These are phyloP conservation scores for Sialis fuliginosa DNA, from an alignment of 2,888 invertebrate species.

Conservation along the genomic window DNA sequence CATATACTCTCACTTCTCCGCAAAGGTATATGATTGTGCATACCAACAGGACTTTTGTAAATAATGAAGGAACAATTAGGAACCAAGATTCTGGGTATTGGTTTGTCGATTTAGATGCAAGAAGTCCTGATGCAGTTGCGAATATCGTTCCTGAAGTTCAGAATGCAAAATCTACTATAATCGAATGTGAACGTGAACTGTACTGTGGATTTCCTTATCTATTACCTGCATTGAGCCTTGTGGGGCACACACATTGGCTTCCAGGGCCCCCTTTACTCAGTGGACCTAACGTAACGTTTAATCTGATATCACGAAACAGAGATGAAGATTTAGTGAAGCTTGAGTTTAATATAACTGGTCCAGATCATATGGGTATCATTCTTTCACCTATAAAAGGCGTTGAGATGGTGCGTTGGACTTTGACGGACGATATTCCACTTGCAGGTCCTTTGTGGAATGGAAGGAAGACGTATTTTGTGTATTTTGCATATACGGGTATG, in stretches of 20 bases:
- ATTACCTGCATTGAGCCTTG: constrained; percentile 51
- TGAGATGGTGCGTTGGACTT: constrained; percentile 35
- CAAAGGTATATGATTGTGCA: constrained; percentile 64
- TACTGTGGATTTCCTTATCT: constrained; percentile 70
- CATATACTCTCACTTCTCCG: constrained; percentile 51
- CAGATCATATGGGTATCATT: constrained; percentile 47
- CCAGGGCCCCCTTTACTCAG: constrained; percentile 25
- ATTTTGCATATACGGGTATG: constrained; percentile 42
- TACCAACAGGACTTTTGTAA: constrained; percentile 39
- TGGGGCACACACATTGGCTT: constrained; percentile 45
- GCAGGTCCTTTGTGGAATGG: constrained; percentile 31
- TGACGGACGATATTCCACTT: constrained; percentile 33
- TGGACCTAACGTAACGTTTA: no score
- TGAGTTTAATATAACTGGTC: constrained; percentile 34
- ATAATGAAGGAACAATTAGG: constrained; percentile 26
- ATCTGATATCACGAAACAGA: no score
- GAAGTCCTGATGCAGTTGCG: constrained; percentile 43
- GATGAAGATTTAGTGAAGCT: constrained; percentile 23
- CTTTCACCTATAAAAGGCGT: constrained; percentile 40
- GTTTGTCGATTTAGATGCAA: constrained; percentile 58
- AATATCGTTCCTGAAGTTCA: constrained; percentile 33
- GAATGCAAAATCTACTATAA: constrained; percentile 24
- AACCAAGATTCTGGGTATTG: constrained; percentile 42
- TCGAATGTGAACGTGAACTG: constrained; percentile 40
- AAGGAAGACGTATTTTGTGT: constrained; percentile 46